A percentile compares a stretch with the other conserved stretches of the same genome.
These are phyloP conservation scores for Frankliniella fusca DNA, from an alignment of 2,888 invertebrate genomes.

Conservation along the genomic window DNA sequence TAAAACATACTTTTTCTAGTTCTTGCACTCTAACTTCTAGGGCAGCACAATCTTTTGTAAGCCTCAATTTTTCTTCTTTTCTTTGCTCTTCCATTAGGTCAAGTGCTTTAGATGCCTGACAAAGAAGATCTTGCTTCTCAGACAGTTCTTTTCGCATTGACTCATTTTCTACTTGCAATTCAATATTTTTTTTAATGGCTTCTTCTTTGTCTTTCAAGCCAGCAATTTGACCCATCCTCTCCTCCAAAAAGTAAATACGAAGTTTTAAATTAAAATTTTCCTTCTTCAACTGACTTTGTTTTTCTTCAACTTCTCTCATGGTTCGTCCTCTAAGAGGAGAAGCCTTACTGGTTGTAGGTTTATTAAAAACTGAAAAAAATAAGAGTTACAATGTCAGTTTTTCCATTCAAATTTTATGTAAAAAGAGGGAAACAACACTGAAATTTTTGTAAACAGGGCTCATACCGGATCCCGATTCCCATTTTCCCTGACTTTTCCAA, in stretches of 20 bases:
- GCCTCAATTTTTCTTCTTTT: constrained; percentile 47
- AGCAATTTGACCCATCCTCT: constrained; percentile 66
- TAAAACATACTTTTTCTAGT: constrained; percentile 40
- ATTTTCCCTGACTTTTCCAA: too few relatives aligned
- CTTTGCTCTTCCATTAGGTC: constrained; percentile 65
- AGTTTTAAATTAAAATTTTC: constrained; percentile 91
- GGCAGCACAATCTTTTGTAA: constrained; percentile 12
- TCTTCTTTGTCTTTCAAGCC: constrained; percentile 61
- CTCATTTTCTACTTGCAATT: constrained; percentile 70
- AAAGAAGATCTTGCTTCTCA: constrained; percentile 78
- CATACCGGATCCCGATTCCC: too few relatives aligned
- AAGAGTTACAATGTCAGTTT: neutral
- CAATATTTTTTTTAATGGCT: constrained; percentile 62
- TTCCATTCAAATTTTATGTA: too few relatives aligned
- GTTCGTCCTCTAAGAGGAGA: constrained; percentile 60
- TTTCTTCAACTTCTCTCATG: constrained; percentile 87
- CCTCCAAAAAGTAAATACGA: constrained; percentile 85
- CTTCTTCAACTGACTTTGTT: constrained; percentile 73
- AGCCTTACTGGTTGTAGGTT: constrained; percentile 9
- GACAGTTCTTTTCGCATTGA: constrained; percentile 68
- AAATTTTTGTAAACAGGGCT: too few relatives aligned
- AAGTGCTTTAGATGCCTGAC: constrained; percentile 79
- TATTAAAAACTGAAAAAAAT: neutral
- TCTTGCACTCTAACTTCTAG: constrained; percentile 42
- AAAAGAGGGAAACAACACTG: too few relatives aligned